A percentile compares a stretch with the other conserved stretches of the same genome.
These are phyloP conservation scores for Craterocephalus amniculus DNA, from an alignment of 2,797 vertebrate genomes.

Conservation along the genomic window DNA sequence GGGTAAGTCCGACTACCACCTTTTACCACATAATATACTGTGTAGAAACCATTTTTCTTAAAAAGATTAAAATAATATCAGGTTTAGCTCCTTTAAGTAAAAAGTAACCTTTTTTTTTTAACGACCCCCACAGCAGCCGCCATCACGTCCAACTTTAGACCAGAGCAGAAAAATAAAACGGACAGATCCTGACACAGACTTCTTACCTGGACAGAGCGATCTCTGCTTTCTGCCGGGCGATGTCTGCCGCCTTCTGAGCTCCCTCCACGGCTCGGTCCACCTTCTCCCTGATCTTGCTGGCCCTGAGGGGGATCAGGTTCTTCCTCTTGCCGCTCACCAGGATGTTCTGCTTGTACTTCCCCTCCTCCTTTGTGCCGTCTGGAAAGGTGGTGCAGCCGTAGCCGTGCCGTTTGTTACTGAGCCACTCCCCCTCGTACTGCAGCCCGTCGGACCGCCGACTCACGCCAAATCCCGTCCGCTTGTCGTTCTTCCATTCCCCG, in stretches of 20 bases:
- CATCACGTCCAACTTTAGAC: neutral
- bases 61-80: too few species aligned
- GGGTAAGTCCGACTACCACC: too few species aligned
- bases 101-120: too few species aligned
- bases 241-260: conserved; percentile 90
- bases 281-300: conserved; percentile 98
- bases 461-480: conserved; percentile 91
- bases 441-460: conserved; percentile 95
- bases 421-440: conserved; percentile 96
- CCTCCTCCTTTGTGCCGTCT: conserved; percentile 96
- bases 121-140: too few species aligned
- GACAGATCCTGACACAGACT: neutral
- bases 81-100: too few species aligned
- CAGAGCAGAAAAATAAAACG: neutral
- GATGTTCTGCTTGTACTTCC: conserved; percentile 98
- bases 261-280: conserved; percentile 94
- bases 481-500: conserved; percentile 98
- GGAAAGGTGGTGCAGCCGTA: conserved; percentile 98
- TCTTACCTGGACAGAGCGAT: conserved; percentile 91
- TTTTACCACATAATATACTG: too few species aligned
- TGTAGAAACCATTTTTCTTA: too few species aligned
- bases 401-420: conserved; percentile 94
- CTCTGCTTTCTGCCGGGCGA: conserved; percentile 94
- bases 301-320: conserved; percentile 96
- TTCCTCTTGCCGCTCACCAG: conserved; percentile 97